These are phyloP conservation scores for Ruditapes philippinarum DNA, from an alignment of 1,140 invertebrate genomes.

Conservation along the genomic window DNA sequence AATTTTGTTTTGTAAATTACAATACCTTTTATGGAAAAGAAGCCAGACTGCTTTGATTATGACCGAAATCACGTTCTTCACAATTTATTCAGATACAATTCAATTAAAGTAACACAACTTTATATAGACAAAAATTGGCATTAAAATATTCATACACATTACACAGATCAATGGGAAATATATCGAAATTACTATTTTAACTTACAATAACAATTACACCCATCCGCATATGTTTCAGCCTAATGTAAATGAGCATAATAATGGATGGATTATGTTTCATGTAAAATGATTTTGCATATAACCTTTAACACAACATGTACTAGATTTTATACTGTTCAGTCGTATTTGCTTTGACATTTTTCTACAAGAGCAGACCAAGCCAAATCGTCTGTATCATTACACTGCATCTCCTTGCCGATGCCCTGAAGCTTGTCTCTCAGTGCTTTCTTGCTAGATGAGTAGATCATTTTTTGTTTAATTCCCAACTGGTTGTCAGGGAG, in stretches of 20 bases:
- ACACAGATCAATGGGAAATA: too few species aligned
- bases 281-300: constrained; percentile 15
- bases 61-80: too few species aligned
- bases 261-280: constrained; percentile 9
- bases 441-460: constrained; percentile 98
- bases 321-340: not conserved
- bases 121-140: too few species aligned
- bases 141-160: too few species aligned
- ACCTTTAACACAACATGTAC: not conserved
- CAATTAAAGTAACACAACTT: too few species aligned
- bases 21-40: too few species aligned
- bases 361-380: constrained; percentile 76
- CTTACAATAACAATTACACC: too few species aligned
- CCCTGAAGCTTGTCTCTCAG: constrained; percentile 98
- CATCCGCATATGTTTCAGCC: not conserved
- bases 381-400: constrained; percentile 85
- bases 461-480: constrained; percentile 99
- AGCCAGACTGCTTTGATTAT: too few species aligned
- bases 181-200: too few species aligned
- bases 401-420: constrained; percentile 98
- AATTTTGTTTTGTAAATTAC: too few species aligned
- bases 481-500: constrained; percentile 97
- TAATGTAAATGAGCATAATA: not conserved
- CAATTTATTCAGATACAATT: too few species aligned
- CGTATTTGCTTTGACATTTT: constrained; percentile 77